Conservation (phyloP, 1,140 invertebrate species). For the Caerostris extrusa region DNA sequence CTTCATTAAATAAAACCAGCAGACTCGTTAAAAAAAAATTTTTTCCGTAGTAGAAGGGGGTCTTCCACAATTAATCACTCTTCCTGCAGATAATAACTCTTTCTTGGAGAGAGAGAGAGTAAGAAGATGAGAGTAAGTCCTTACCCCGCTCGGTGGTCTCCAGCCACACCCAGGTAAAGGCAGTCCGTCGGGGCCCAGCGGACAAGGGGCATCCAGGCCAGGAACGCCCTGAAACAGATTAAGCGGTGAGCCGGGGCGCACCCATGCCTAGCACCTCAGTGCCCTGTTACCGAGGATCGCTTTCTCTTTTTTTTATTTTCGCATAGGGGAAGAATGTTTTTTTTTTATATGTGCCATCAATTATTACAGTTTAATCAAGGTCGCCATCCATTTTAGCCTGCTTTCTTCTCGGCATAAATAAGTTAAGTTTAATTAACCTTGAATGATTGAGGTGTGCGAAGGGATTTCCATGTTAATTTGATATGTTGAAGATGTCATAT, state of each 20-base stretch:
- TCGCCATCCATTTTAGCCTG: not conserved
- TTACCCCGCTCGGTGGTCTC: slow-evolving; percentile 86
- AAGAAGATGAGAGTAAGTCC: too few species aligned
- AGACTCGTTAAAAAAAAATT: not conserved
- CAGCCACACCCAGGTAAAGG: slow-evolving; percentile 96
- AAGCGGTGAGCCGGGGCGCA: not conserved
- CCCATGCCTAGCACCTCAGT: slow-evolving; percentile 15
- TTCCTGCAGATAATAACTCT: too few species aligned
- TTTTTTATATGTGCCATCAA: not conserved
- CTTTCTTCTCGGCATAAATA: not conserved
- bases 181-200: slow-evolving; percentile 94
- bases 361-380: not conserved
- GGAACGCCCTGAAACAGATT: slow-evolving; percentile 87
- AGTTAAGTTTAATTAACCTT: not conserved
- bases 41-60: not conserved
- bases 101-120: not conserved
- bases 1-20: too few species aligned
- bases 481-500: too few species aligned
- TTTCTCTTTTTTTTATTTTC: not conserved
- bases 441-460: not conserved
- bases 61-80: too few species aligned
- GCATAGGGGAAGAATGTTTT: not conserved
- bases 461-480: too few species aligned
- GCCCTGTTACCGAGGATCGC: not conserved
- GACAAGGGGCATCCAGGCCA: slow-evolving; percentile 97